These are phyloP conservation scores for Ormia ochracea DNA, from an alignment of 2,888 invertebrate species.

Conservation along the genomic window DNA sequence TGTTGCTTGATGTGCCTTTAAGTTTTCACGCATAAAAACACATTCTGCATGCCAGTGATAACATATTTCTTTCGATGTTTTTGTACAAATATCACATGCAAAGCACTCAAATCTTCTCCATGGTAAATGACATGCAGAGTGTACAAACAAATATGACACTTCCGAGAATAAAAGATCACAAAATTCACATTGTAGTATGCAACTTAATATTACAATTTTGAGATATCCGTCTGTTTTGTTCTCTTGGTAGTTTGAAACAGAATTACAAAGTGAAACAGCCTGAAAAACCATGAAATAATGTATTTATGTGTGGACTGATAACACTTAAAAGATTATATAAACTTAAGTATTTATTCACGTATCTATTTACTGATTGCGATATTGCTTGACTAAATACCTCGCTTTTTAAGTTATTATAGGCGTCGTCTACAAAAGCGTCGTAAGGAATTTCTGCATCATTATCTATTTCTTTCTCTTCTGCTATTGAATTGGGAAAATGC, in stretches of 20 bases:
- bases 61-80: conserved; percentile 78
- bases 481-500: conserved; percentile 65
- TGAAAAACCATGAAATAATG: conserved; percentile 5
- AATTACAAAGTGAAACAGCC: conserved; percentile 5
- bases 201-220: conserved; percentile 70
- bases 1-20: conserved; percentile 67
- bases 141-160: conserved; percentile 76
- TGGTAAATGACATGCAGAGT: conserved; percentile 72
- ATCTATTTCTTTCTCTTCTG: conserved; percentile 63
- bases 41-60: conserved; percentile 79
- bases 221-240: conserved; percentile 63
- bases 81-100: conserved; percentile 76
- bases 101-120: conserved; percentile 73
- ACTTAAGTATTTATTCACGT: neutral
- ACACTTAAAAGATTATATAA: neutral
- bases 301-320: neutral
- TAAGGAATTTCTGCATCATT: conserved; percentile 66
- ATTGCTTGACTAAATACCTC: conserved; percentile 59
- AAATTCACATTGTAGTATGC: conserved; percentile 80
- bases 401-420: conserved; percentile 61
- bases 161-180: conserved; percentile 80
- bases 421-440: conserved; percentile 66
- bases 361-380: too few relatives aligned
- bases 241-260: conserved; percentile 49
- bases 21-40: conserved; percentile 71